Percentiles rank a stretch among this genome's conserved stretches.
Conservation (phyloP, 2,888 invertebrate species). For the Branchinecta sandiegonensis region DNA sequence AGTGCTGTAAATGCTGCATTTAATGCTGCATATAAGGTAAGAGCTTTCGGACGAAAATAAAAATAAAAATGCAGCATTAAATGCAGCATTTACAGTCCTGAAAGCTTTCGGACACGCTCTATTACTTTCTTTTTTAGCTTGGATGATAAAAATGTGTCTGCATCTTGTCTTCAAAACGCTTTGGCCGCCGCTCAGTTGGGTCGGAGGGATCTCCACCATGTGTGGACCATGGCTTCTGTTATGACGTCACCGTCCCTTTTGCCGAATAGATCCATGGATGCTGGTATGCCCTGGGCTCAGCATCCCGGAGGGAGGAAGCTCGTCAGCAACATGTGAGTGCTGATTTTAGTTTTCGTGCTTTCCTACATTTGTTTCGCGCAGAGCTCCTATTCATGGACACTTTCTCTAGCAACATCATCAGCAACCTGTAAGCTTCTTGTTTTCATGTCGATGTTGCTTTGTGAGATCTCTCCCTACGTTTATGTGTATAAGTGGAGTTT, state of each 20-base stretch:
- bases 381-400: slow-evolving; percentile 22
- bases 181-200: slow-evolving; percentile 54
- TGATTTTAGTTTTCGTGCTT: too few relatives aligned
- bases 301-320: slow-evolving; percentile 76
- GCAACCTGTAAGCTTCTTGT: too few relatives aligned
- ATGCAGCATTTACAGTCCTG: too few relatives aligned
- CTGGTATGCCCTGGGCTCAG: slow-evolving; percentile 57
- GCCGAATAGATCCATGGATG: slow-evolving; percentile 40
- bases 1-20: too few relatives aligned
- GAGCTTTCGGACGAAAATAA: too few relatives aligned
- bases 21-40: too few relatives aligned
- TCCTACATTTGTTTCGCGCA: slow-evolving; percentile 34
- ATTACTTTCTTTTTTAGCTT: slow-evolving; percentile 31
- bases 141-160: slow-evolving; percentile 36
- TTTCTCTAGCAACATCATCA: not conserved
- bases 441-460: too few relatives aligned
- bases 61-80: too few relatives aligned
- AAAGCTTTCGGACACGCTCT: not conserved
- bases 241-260: slow-evolving; percentile 38
- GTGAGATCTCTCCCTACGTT: too few relatives aligned
- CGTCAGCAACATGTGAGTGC: slow-evolving; percentile 50
- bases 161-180: slow-evolving; percentile 67
- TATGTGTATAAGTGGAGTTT: too few relatives aligned
- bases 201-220: slow-evolving; percentile 65
- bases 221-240: slow-evolving; percentile 69